phyloP scores from a whole-genome alignment of 92 coral and sea anemone species.

The Umimayanthus chanpuru region DNA sequence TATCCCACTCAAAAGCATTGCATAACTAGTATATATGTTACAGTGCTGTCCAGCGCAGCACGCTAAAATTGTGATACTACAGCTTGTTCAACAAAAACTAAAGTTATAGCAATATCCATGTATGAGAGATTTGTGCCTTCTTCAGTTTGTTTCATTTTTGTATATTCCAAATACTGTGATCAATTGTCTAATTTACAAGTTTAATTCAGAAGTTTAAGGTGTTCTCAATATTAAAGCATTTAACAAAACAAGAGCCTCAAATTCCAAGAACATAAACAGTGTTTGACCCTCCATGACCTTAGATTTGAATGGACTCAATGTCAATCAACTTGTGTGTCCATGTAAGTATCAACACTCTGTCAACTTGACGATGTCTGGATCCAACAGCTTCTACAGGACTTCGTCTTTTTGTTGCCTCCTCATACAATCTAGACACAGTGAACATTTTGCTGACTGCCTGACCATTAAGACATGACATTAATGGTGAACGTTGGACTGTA shows the following conservation, averaged over 20 bases:
- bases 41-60: too few relatives aligned
- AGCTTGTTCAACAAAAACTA: not conserved
- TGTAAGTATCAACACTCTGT: slow-evolving; percentile 22
- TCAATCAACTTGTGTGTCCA: slow-evolving; percentile 45
- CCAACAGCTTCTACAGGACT: not conserved
- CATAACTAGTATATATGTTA: too few relatives aligned
- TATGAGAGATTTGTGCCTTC: not conserved
- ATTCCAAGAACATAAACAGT: slow-evolving; percentile 15
- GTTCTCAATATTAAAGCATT: not conserved
- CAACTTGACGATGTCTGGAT: too few relatives aligned
- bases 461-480: not conserved
- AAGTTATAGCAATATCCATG: slow-evolving; percentile 19
- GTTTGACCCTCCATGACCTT: slow-evolving; percentile 6
- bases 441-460: slow-evolving; percentile 46
- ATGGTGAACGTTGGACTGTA: not conserved
- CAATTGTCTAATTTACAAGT: slow-evolving; percentile 2
- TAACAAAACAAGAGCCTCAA: slow-evolving; percentile 22
- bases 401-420: slow-evolving; percentile 41
- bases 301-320: slow-evolving; percentile 38
- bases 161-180: not conserved
- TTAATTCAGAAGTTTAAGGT: not conserved
- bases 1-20: too few relatives aligned
- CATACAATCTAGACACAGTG: slow-evolving; percentile 26
- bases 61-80: too few relatives aligned
- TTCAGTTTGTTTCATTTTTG: not conserved